Percentiles rank a stretch among this genome's conserved stretches.
phyloP scores from a whole-genome alignment of 2,888 invertebrate species.

The Phyto melanocephala region DNA sequence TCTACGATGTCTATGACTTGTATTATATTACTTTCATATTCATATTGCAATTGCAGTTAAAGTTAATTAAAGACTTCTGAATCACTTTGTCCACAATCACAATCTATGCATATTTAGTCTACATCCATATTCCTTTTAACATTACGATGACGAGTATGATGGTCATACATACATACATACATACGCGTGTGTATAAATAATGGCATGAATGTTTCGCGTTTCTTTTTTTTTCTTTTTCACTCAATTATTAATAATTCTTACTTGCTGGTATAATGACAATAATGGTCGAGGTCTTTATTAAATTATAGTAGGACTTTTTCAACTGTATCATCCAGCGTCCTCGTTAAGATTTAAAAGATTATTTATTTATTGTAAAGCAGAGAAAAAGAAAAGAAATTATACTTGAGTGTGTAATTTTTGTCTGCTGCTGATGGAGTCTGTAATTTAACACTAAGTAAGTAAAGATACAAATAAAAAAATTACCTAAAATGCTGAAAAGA shows the following conservation, averaged over 20 bases:
- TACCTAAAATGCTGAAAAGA: too few relatives aligned
- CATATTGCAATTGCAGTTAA: conserved; percentile 31
- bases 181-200: too few relatives aligned
- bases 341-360: conserved; percentile 15
- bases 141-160: not conserved
- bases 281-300: conserved; percentile 28
- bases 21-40: conserved; percentile 20
- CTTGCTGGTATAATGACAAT: not conserved
- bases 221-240: not conserved
- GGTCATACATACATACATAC: too few relatives aligned
- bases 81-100: conserved; percentile 33
- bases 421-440: not conserved
- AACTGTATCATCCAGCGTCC: not conserved
- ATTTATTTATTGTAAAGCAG: not conserved
- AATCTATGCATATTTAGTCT: not conserved
- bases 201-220: not conserved
- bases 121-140: not conserved
- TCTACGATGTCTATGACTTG: not conserved
- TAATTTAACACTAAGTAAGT: not conserved
- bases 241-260: not conserved
- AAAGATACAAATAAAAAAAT: too few relatives aligned
- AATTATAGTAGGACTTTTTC: conserved; percentile 25
- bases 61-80: conserved; percentile 50
- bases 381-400: not conserved
- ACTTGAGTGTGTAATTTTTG: not conserved